Conservation (phyloP, 2,797 vertebrate species). For the Clarias laeviceps region DNA sequence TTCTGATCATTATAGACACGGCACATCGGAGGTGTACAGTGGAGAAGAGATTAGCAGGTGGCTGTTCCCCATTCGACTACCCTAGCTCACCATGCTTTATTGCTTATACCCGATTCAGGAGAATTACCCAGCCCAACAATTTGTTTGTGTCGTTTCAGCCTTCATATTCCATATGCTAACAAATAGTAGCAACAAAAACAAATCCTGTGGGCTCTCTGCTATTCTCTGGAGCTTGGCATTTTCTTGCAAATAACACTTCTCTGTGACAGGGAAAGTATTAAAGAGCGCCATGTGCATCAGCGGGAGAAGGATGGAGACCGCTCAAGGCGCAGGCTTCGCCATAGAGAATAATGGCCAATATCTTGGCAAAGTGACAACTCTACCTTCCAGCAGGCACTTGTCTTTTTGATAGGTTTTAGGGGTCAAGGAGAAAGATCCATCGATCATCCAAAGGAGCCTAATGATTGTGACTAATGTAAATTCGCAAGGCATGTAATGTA, state of each 20-base stretch:
- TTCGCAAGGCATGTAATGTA: background rate
- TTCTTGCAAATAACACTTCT: background rate
- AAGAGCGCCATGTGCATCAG: background rate
- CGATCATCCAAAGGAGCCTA: conserved; percentile 27
- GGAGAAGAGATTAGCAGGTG: conserved; percentile 43
- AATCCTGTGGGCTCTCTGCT: background rate
- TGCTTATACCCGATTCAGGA: conserved; percentile 32
- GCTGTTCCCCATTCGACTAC: conserved; percentile 42
- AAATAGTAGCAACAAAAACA: background rate
- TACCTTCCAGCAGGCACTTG: conserved; percentile 24
- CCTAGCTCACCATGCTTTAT: conserved; percentile 19
- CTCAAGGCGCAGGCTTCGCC: background rate
- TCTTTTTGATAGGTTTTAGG: conserved; percentile 28
- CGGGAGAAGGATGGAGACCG: conserved; percentile 6
- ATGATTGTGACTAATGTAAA: conserved; percentile 3
- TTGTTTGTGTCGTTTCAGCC: background rate
- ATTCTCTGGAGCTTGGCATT: background rate
- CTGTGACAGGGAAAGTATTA: background rate
- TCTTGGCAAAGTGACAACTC: conserved; percentile 42
- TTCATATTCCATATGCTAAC: background rate
- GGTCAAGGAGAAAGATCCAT: conserved; percentile 12
- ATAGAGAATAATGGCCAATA: conserved; percentile 24
- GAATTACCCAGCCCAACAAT: background rate
- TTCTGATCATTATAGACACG: conserved; percentile 43
- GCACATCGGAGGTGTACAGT: conserved; percentile 34